Evolutionary conservation across 2,888 invertebrate genomes (phyloP).

Genomic region (Phalangium opilio): DNA sequence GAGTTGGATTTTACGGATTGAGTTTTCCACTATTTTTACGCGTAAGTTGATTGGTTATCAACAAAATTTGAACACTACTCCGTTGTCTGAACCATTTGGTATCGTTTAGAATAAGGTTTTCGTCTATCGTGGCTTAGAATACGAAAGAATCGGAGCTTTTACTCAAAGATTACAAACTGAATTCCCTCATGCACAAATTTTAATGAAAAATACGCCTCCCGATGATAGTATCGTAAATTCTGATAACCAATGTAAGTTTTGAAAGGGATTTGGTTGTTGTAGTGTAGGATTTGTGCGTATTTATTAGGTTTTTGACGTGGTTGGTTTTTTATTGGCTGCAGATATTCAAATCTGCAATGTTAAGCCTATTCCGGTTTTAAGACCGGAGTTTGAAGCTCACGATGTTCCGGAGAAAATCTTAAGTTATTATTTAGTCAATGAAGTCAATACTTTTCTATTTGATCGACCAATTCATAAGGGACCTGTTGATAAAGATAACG

Average conservation of each 20-base stretch:
- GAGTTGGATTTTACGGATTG: slow-evolving; percentile 86
- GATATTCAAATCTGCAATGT: slow-evolving; percentile 89
- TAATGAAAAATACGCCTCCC: slow-evolving; percentile 80
- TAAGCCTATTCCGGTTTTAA: slow-evolving; percentile 60
- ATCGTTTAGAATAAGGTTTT: slow-evolving; percentile 75
- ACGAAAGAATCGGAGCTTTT: slow-evolving; percentile 85
- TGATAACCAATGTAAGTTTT: slow-evolving; percentile 39
- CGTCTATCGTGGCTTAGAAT: slow-evolving; percentile 86
- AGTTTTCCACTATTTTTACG: slow-evolving; percentile 86
- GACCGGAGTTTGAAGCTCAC: slow-evolving; percentile 35
- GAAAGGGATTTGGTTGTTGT: no score
- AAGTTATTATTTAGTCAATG: slow-evolving; percentile 78
- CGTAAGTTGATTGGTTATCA: slow-evolving; percentile 41
- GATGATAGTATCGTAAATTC: slow-evolving; percentile 71
- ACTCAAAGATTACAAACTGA: slow-evolving; percentile 82
- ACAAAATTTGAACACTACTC: no score
- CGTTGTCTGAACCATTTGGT: background rate
- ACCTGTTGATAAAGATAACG: slow-evolving; percentile 79
- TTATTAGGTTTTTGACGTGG: slow-evolving; percentile 5
- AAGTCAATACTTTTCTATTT: slow-evolving; percentile 74
- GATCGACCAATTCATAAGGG: slow-evolving; percentile 81
- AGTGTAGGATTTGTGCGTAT: no score
- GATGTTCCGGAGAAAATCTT: slow-evolving; percentile 73
- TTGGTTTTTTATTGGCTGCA: slow-evolving; percentile 27
- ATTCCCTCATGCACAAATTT: slow-evolving; percentile 83